Evolutionary conservation across 2,797 vertebrate genomes (phyloP).

Genomic region (Microcaecilia unicolor): DNA sequence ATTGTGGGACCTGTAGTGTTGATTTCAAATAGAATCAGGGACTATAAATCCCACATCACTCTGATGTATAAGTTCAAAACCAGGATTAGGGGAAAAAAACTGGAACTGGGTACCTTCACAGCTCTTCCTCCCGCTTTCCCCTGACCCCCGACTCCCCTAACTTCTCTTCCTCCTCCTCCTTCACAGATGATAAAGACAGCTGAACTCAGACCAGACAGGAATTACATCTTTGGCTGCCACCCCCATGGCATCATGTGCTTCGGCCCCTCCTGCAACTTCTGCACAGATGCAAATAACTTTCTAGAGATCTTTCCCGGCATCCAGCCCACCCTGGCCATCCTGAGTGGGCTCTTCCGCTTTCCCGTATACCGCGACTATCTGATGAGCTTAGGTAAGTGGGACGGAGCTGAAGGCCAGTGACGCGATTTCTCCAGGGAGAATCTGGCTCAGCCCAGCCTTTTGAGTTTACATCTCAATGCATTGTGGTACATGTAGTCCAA

Average conservation of each 20-base stretch:
- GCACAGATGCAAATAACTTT: slow-evolving; percentile 49
- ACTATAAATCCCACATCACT: no score
- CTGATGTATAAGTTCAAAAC: no score
- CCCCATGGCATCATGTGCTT: slow-evolving; percentile 64
- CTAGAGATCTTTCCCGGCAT: slow-evolving; percentile 53
- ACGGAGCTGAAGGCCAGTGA: not conserved
- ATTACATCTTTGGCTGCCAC: slow-evolving; percentile 68
- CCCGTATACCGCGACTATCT: slow-evolving; percentile 60
- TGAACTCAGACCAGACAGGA: slow-evolving; percentile 55
- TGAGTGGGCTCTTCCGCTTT: slow-evolving; percentile 55
- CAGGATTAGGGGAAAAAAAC: no score
- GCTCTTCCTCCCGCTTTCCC: slow-evolving; percentile 11
- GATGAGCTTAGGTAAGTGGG: slow-evolving; percentile 44
- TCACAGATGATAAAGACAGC: slow-evolving; percentile 52
- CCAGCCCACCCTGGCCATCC: slow-evolving; percentile 1
- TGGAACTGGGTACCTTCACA: not conserved
- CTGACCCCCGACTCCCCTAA: not conserved
- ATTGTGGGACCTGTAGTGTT: no score
- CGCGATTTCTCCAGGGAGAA: not conserved
- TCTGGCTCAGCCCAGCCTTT: no score
- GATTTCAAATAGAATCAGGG: no score
- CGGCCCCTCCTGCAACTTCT: slow-evolving; percentile 54
- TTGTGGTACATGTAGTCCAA: not conserved
- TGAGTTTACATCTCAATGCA: no score
- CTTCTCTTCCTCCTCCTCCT: not conserved